A percentile compares a stretch with the other conserved stretches of the same genome.
Conservation (phyloP, 2,797 vertebrate species). For the Vultur gryphus region DNA sequence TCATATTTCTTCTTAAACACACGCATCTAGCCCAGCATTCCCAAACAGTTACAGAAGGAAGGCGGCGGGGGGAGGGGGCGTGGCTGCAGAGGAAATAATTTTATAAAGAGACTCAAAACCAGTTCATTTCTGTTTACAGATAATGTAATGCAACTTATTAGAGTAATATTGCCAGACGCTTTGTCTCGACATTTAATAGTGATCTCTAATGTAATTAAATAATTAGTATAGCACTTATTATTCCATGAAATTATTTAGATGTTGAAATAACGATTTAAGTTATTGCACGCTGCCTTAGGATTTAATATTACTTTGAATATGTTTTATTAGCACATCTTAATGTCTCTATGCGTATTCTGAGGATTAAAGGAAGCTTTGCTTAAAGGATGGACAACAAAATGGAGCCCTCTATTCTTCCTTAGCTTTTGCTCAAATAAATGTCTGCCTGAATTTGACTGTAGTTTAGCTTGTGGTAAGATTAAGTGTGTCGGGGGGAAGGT, state of each 20-base stretch:
- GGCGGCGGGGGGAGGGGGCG: too few relatives aligned
- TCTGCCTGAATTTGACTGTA: neutral
- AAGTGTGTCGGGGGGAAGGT: accelerated
- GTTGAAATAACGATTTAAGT: neutral
- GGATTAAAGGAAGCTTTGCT: neutral
- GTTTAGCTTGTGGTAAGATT: neutral
- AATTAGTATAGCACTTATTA: neutral
- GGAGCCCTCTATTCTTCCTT: neutral
- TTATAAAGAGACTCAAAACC: neutral
- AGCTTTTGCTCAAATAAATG: neutral
- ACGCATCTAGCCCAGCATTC: neutral
- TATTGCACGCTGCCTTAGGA: neutral
- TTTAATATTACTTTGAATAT: neutral
- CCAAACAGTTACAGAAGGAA: neutral
- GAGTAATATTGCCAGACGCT: neutral
- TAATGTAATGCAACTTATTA: neutral
- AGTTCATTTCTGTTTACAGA: neutral
- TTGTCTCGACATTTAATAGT: neutral
- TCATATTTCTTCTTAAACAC: neutral
- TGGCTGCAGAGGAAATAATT: neutral
- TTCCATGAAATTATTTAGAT: neutral
- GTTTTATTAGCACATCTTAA: neutral
- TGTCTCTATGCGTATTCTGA: neutral
- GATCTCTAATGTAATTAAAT: neutral
- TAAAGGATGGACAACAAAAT: neutral